Base-by-base conservation (phyloP, 2,113 vertebrate genomes). In the Cervus canadensis region DNA sequence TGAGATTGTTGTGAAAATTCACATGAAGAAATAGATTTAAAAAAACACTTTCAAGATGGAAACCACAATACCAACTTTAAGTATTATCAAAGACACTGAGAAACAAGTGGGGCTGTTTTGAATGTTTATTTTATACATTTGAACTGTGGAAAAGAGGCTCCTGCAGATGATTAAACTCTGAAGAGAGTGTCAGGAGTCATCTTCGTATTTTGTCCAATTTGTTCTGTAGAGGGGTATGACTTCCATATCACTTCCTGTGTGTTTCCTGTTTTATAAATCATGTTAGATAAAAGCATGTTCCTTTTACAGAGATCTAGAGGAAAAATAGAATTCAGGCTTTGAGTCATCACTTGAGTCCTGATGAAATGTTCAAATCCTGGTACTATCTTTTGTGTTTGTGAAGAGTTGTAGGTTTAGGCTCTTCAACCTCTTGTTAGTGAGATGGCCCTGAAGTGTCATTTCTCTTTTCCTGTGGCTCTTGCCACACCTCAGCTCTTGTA, bases 181-280 rank as follows among this genome's bases (percentile, higher is more conserved):
- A 89, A 54, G 43, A 84, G 60, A 57, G 40, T 64, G 76, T 96
- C 60, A 50, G 2, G 52, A 74, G 59, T 79, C 59, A 14, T 90
- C 48, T 92, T 95, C n/a, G 13, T 95, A 54, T 94, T 95, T 89
- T 30, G 54, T 85, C 33, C 81, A 28, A 33, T 94, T 97, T 91
- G 43, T 81, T 86, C 54, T 74, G 7, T 33, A 94, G 81, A 79
- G 16, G 45, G 14, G 1, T 43, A 0, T 95, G 74, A 59, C 26
- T 94, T 82, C 33, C 15, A 92, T 5, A 33, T 43, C 48, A 33
- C 50, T 89, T 97, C 50, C 57, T 97, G 62, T 60, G 30, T 64
- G 76, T 84, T 94, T 96, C 78, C 57, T 84, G 1, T 62, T 92
- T 74, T 60, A 40, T 92, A 76, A 96, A 43, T 89, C 64, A 23